Conservation (phyloP, 2,888 invertebrate genomes). For the Metalampra italica region DNA sequence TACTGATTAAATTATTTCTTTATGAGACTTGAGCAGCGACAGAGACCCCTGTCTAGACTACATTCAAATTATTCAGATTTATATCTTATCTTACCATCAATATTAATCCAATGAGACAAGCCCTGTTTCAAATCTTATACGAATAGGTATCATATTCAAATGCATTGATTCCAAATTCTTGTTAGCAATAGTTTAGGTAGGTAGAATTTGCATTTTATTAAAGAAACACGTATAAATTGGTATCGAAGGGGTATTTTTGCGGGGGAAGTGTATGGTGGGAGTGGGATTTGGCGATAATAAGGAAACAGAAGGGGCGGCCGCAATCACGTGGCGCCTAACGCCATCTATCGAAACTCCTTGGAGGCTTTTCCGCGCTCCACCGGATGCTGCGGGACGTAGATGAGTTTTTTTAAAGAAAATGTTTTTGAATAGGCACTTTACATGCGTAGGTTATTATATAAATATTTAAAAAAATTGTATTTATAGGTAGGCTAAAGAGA, state of each 20-base stretch:
- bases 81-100: conserved; percentile 1
- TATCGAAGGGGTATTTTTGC: conserved; percentile 10
- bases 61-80: neutral
- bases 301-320: conserved; percentile 37
- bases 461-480: too few relatives aligned
- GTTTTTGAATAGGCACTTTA: conserved; percentile 18
- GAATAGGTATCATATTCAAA: conserved; percentile 41
- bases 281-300: conserved; percentile 26
- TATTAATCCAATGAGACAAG: conserved; percentile 11
- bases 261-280: conserved; percentile 29
- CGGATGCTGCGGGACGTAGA: conserved; percentile 71
- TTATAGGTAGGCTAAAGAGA: too few relatives aligned
- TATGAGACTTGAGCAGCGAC: too few relatives aligned
- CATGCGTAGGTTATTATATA: too few relatives aligned
- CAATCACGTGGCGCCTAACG: conserved; percentile 65
- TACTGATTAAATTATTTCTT: too few relatives aligned
- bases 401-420: conserved; percentile 23
- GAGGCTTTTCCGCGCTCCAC: conserved; percentile 66
- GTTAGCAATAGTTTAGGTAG: conserved; percentile 17
- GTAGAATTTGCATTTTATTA: conserved; percentile 18
- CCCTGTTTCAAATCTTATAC: conserved; percentile 18
- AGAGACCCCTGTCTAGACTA: conserved; percentile 17
- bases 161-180: conserved; percentile 39
- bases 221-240: conserved; percentile 5
- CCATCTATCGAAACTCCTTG: conserved; percentile 74